phyloP scores from a whole-genome alignment of 1,140 invertebrate species.

The Diachasmimorpha longicaudata region DNA sequence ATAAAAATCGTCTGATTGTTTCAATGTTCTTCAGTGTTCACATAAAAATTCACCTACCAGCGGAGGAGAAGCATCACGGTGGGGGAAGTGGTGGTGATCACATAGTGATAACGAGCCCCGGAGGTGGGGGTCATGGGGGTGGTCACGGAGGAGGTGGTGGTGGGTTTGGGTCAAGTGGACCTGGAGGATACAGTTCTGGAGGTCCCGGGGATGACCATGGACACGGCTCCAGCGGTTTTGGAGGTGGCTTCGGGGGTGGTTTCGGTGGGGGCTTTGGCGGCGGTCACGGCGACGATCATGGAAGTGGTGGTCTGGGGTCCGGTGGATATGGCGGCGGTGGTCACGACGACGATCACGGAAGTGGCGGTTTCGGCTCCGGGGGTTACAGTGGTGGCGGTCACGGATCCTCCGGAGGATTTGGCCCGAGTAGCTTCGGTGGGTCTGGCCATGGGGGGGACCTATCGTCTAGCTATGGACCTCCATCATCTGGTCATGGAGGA shows the following conservation, averaged over 20 bases:
- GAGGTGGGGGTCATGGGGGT: constrained; percentile 38
- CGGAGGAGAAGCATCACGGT: constrained; percentile 47
- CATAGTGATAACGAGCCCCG: constrained; percentile 30
- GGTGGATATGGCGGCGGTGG: constrained; percentile 23
- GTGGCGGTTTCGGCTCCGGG: constrained; percentile 34
- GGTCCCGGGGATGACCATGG: constrained; percentile 31
- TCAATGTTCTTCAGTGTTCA: constrained; percentile 60
- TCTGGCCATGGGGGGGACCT: background rate
- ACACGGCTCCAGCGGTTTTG: constrained; percentile 27
- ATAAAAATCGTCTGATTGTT: no score
- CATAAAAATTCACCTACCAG: constrained; percentile 57
- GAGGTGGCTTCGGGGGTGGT: constrained; percentile 28
- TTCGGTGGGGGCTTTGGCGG: constrained; percentile 28
- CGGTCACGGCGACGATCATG: constrained; percentile 29
- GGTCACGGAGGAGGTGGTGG: no score
- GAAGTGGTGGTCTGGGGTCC: no score
- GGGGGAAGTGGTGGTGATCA: constrained; percentile 31
- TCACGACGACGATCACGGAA: constrained; percentile 23
- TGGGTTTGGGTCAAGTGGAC: constrained; percentile 29
- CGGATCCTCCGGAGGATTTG: constrained; percentile 10
- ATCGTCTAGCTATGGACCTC: background rate
- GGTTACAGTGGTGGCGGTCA: constrained; percentile 19
- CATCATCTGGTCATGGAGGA: constrained; percentile 4
- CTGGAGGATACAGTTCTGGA: constrained; percentile 26
- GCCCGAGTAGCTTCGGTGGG: background rate